Conservation (phyloP, 2,113 vertebrate species). For the Carettochelys insculpta region DNA sequence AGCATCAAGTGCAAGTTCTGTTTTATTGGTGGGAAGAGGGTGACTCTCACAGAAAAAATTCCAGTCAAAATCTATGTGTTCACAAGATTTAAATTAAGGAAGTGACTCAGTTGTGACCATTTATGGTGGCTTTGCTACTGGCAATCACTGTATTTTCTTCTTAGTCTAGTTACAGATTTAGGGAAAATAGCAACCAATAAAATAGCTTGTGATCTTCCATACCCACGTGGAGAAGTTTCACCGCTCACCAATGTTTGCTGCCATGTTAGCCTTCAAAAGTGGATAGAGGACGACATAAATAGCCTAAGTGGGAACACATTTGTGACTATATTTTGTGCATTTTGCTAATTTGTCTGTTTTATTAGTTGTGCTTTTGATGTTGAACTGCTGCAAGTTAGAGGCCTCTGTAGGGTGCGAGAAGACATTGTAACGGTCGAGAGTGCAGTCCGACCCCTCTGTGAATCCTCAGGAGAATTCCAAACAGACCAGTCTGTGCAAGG, state of each 20-base stretch:
- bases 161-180: background rate
- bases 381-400: background rate
- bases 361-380: background rate
- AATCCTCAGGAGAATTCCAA: no score
- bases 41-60: background rate
- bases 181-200: background rate
- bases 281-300: background rate
- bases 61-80: background rate
- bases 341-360: background rate
- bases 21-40: background rate
- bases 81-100: background rate
- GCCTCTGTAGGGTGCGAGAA: no score
- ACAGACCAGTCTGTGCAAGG: no score
- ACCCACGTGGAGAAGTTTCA: background rate
- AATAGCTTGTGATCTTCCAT: background rate
- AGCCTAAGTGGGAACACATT: background rate
- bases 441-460: no score
- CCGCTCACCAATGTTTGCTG: background rate
- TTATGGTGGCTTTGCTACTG: background rate
- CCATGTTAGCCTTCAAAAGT: background rate
- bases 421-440: no score
- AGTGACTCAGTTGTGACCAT: background rate
- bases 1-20: background rate
- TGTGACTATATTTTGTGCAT: background rate
- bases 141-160: background rate